Evolutionary conservation across 2,113 vertebrate species (phyloP), one percentile per base, ranked within the genome.

Genomic region (Cricetomys ansorgei): DNA sequence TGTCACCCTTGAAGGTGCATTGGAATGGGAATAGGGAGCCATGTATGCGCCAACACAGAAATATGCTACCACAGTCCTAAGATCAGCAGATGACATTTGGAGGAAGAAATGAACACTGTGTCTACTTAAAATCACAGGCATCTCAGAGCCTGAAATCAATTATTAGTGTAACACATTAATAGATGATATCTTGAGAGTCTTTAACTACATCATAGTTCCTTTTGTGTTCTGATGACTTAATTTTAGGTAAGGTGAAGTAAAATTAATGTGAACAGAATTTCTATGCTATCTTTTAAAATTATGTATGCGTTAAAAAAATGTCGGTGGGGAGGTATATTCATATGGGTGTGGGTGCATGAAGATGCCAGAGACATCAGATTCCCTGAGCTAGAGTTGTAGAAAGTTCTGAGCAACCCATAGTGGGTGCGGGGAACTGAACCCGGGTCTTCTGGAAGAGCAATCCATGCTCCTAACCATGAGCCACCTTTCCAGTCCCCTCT

Each of bases 21-120:
- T 59, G 27, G 45, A 53, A 15, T 59, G 37, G 73, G 25, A 77
- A 81, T 29, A 76, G n/a, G 34, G 27, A 57, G 80, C 80, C 48
- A 45, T 37, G 48, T n/a, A 64, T 73, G 25, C 21, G 43, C 40
- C 50, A 40, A 48, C 37, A 25, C 21, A 29, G 48, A n/a, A 59
- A n/a, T 5, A n/a, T 1, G 55, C 29, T 25, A 12, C 34, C 19
- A 7, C 5, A 48, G 4, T 37, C 29, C 0, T 50, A 23, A 27
- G 6, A 88, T 34, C 7, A n/a, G 9, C 37, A 7, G 7, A 19
- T 75, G 7, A 34, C 59, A 15, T 69, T 72, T 37, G 25, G 11
- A 4, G 76, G 55, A 90, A 43, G 25, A 4, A 85, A 15, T 12
- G 37, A 21, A 21, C 19, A 34, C 27, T 50, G 40, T 37, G 9